These are phyloP conservation scores for Mallateleia sp. DNA, from an alignment of 2,888 invertebrate genomes.

Conservation along the genomic window DNA sequence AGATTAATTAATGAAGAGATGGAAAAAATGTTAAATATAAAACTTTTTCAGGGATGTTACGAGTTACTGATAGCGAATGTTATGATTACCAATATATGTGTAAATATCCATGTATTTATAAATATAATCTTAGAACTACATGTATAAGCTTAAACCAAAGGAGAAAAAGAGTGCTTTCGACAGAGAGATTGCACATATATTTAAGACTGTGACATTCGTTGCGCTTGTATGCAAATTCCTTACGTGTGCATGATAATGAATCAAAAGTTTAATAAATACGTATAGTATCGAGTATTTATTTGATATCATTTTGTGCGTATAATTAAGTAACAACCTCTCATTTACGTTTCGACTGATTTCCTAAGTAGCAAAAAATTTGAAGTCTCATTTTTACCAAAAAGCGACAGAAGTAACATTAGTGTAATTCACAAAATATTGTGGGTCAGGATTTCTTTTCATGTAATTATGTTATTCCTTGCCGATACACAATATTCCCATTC, in stretches of 20 bases:
- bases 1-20: constrained; percentile 38
- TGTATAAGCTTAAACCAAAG: constrained; percentile 81
- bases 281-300: constrained; percentile 50
- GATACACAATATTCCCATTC: constrained; percentile 50
- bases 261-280: constrained; percentile 76
- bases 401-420: constrained; percentile 38
- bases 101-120: constrained; percentile 70
- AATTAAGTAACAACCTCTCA: constrained; percentile 33
- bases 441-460: constrained; percentile 52
- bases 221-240: constrained; percentile 82
- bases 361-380: constrained; percentile 43
- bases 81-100: constrained; percentile 54
- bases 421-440: constrained; percentile 41
- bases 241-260: constrained; percentile 84
- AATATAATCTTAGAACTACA: constrained; percentile 49
- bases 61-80: constrained; percentile 51
- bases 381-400: constrained; percentile 64
- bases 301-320: constrained; percentile 26
- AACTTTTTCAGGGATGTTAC: constrained; percentile 66
- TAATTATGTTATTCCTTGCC: constrained; percentile 58
- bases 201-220: constrained; percentile 85
- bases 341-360: constrained; percentile 54
- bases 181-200: constrained; percentile 85
- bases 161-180: constrained; percentile 78
- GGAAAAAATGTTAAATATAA: constrained; percentile 51